These are phyloP conservation scores for Progne subis DNA, from an alignment of 2,113 vertebrate genomes.

Conservation along the genomic window DNA sequence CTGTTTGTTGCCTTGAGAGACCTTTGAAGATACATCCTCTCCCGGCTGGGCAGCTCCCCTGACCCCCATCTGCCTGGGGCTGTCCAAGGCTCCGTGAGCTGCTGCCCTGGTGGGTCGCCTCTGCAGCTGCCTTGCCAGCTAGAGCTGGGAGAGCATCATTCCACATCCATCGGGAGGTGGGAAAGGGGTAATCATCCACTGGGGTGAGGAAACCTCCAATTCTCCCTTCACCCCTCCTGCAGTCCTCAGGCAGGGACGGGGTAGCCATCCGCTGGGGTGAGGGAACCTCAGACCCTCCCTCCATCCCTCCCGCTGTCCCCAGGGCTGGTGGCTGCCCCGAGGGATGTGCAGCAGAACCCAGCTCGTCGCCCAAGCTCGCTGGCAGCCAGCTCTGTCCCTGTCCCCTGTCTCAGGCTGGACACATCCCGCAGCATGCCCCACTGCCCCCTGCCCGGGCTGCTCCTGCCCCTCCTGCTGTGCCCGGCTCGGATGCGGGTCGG, in stretches of 20 bases:
- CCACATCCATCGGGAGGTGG: fast-evolving
- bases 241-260: neutral
- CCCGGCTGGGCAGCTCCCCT: neutral
- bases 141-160: neutral
- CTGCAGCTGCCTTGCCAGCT: neutral
- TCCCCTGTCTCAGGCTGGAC: neutral
- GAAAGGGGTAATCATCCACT: neutral
- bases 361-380: fast-evolving
- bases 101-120: neutral
- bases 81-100: fast-evolving
- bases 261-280: fast-evolving
- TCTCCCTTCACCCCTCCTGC: neutral
- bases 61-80: neutral
- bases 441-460: neutral
- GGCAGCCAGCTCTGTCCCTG: neutral
- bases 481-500: fast-evolving
- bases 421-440: fast-evolving
- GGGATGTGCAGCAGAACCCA: fast-evolving
- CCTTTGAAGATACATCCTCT: neutral
- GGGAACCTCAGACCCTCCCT: neutral
- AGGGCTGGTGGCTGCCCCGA: neutral
- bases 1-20: neutral
- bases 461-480: neutral
- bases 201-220: neutral
- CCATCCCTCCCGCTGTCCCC: neutral